A percentile compares a stretch with the other conserved stretches of the same genome.
These are phyloP conservation scores for Holothuria glaberrima DNA, from an alignment of 35 echinoderm and acorn worm genomes.

Conservation along the genomic window DNA sequence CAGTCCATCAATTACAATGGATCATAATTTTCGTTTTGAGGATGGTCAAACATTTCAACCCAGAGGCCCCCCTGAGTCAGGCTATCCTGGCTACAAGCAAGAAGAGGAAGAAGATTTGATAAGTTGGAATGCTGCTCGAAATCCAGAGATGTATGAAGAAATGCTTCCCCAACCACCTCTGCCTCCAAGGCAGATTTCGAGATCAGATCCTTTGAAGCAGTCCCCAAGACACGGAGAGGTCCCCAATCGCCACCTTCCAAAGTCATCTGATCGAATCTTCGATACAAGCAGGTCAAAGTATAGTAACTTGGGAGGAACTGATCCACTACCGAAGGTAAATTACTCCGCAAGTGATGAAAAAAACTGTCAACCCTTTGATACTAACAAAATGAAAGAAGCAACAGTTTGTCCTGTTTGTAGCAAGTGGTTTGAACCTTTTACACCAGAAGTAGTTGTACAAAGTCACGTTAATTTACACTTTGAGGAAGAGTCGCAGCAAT, in stretches of 20 bases:
- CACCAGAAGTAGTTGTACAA: constrained; percentile 8
- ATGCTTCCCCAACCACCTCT: background rate
- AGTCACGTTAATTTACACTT: constrained; percentile 58
- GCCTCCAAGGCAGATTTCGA: background rate
- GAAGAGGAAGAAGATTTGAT: constrained; percentile 14
- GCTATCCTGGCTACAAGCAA: background rate
- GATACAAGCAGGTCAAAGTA: background rate
- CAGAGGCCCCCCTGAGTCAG: constrained; percentile 27
- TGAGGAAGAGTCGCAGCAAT: constrained; percentile 39
- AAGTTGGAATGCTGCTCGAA: constrained; percentile 46
- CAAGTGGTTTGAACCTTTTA: constrained; percentile 15
- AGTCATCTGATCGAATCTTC: constrained; percentile 42
- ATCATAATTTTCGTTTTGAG: constrained; percentile 32
- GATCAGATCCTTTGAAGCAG: constrained; percentile 33
- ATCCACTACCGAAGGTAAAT: background rate
- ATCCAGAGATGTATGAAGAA: constrained; percentile 18
- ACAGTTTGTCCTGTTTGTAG: constrained; percentile 45
- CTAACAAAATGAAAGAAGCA: background rate
- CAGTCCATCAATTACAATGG: background rate
- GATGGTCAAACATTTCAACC: constrained; percentile 21
- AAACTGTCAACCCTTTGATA: background rate
- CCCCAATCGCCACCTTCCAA: background rate
- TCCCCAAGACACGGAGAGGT: background rate
- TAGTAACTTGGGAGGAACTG: background rate
- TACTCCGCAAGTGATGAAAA: background rate